Base-by-base conservation (phyloP, 1,140 invertebrate species). In the Lordiphosa stackelbergi region DNA sequence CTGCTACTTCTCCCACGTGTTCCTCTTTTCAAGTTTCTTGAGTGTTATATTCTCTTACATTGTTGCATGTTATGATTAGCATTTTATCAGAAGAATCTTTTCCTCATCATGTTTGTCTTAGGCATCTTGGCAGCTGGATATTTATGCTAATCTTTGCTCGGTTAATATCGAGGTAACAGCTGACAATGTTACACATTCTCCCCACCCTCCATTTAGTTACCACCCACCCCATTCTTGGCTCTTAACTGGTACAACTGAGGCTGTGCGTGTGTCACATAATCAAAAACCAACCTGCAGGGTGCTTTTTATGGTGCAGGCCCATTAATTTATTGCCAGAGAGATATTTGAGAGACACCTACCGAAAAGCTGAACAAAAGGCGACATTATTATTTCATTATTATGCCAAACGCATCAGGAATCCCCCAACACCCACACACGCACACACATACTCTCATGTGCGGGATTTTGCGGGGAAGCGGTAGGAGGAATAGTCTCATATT, bases 311-410 rank as follows among this genome's bases (percentile, higher is more conserved):
- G 65, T 71, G 70, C 75, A 78, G 46, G 55, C 72, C 77, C 77
- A 83, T 83, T 83, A 83, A 83, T 83, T 84, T 83, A 83, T 83
- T 84, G 73, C 69, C 65, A 53, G 40, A 62, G 49, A 56, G 64
- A 58, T 53, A 60, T 46, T 46, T 46, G 43, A 46, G 72, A 72
- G 73, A 83, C 77, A 83, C 73, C 77, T 83, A 65, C 64, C 60
- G 43, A 34, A 28, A 49, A 68, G 37, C 64, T 64, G 63, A 66
- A 83, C 73, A 84, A 83, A 83, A 70, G 69, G 78, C 77, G 77
- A 83, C 77, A 83, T 83, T 83, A 83, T 83, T 83, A 83, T 83
- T 83, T 83, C 77, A 83, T 83, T 83, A 83, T 83, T 83, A 83
- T 83, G 77, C 77, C 77, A 84, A 83, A 66, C 77, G 69, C 77